Evolutionary conservation across 2,113 vertebrate species (phyloP).

Genomic region (Fregata magnificens): DNA sequence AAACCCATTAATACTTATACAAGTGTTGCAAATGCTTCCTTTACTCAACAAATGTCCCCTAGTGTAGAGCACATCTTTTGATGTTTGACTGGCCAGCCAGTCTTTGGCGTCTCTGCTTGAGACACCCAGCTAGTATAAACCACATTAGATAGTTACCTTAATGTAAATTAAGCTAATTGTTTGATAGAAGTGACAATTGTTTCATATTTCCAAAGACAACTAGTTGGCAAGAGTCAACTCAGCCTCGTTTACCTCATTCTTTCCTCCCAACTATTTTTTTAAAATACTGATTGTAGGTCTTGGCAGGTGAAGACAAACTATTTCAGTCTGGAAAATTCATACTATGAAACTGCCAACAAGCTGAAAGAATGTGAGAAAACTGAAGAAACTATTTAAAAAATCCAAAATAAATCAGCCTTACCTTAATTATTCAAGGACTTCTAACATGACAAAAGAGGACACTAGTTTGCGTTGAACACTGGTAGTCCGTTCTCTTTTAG

Average conservation of each 20-base stretch:
- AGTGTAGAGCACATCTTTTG: neutral
- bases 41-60: neutral
- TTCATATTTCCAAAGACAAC: neutral
- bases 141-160: neutral
- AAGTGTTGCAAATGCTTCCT: neutral
- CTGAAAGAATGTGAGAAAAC: neutral
- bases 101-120: neutral
- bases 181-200: neutral
- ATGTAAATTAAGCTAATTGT: neutral
- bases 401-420: neutral
- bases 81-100: neutral
- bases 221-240: neutral
- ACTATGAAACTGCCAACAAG: neutral
- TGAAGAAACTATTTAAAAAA: neutral
- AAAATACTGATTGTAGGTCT: neutral
- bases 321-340: neutral
- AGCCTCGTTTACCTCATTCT: neutral
- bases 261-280: neutral
- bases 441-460: neutral
- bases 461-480: neutral
- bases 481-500: neutral
- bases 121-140: neutral
- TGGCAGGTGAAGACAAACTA: neutral
- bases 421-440: neutral
- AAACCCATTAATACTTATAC: neutral